Evolutionary conservation across 2,888 invertebrate genomes (phyloP), one percentile per base, ranked within the genome.

Genomic region (Deroplatys truncata): DNA sequence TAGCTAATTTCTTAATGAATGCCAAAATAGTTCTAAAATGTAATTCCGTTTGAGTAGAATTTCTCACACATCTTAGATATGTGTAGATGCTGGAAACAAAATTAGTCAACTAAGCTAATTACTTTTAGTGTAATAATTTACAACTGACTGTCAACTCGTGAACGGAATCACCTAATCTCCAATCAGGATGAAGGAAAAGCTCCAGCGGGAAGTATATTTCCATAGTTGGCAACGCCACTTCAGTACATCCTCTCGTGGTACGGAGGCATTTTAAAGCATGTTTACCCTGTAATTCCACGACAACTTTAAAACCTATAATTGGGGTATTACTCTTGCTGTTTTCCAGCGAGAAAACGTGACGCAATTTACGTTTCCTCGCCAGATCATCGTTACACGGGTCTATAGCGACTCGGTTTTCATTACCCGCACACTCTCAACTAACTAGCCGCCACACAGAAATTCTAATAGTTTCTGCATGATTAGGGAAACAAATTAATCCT

Each of bases 281-380:
- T 88, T 88, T 72, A 29, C 82, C 88, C 88, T 88, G 88, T 85
- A 85, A 85, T 85, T 85, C 49, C 28, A n/a, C 85, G 85, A 85
- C 85, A 85, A 85, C n/a, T 85, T 85, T 28, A n/a, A 31, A 85
- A 85, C 85, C 85, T 85, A 49, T 49, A 85, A 85, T 43, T 85
- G 85, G 43, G 85, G 49, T 85, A 49, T 85, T 85, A 49, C 49
- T 85, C 85, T 85, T 28, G 28, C 28, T 84, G 28, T 56, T 56
- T 35, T 84, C 28, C n/a, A 28, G 28, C 28, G 84, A 84, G 84
- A 84, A 84, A 84, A 84, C 84, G 84, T 84, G 84, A 31, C 84
- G 84, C 84, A 84, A 84, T 84, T 84, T 84, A 84, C 84, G 84
- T 84, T 84, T 84, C 15, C 4, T 72, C 56, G 56, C 20, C 7